These are phyloP conservation scores for Meghimatium bilineatum DNA, from an alignment of 2,888 invertebrate species.

Conservation along the genomic window DNA sequence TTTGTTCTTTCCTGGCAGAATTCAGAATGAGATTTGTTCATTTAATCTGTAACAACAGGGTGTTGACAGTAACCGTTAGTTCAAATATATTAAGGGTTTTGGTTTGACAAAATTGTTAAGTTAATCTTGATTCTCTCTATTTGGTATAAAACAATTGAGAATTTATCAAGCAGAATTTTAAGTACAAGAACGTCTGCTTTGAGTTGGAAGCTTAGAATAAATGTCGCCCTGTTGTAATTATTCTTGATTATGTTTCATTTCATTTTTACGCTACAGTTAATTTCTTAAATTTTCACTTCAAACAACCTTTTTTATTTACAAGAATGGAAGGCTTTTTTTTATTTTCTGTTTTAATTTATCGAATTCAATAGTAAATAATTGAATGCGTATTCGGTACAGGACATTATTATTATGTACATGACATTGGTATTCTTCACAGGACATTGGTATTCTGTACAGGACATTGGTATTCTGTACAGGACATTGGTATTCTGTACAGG, in stretches of 20 bases:
- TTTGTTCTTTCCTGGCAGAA: background rate
- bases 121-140: background rate
- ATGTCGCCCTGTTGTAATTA: background rate
- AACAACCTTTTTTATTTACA: background rate
- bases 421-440: too few relatives aligned
- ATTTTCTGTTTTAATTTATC: too few relatives aligned
- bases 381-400: too few relatives aligned
- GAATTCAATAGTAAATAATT: too few relatives aligned
- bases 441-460: too few relatives aligned
- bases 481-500: too few relatives aligned
- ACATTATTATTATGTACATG: too few relatives aligned
- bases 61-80: conserved; percentile 2
- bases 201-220: background rate
- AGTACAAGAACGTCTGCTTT: background rate
- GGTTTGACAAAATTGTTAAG: background rate
- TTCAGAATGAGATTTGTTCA: background rate
- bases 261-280: background rate
- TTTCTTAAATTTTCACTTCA: background rate
- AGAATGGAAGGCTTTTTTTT: background rate
- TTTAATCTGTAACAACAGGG: background rate
- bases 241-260: background rate
- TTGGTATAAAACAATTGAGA: background rate
- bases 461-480: too few relatives aligned
- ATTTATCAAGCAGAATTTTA: conserved; percentile 7
- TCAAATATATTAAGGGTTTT: conserved; percentile 5